Percentiles rank a stretch among this genome's conserved stretches.
These are phyloP conservation scores for Agapostemon virescens DNA, from an alignment of 2,888 invertebrate genomes.

Conservation along the genomic window DNA sequence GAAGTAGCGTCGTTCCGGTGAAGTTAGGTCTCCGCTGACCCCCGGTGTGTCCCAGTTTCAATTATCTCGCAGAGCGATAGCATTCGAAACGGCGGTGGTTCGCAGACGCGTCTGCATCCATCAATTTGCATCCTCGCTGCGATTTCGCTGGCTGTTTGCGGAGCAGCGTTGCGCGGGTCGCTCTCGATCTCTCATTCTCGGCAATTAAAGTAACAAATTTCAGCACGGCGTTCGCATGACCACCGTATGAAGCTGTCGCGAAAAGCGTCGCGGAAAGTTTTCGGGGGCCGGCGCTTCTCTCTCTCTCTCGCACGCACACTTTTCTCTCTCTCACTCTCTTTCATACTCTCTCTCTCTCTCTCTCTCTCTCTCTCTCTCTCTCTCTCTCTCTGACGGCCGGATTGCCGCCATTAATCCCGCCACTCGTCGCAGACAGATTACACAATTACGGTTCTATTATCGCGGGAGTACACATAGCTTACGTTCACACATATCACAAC, in stretches of 20 bases:
- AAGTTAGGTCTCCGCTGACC: not conserved
- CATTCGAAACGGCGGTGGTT: not conserved
- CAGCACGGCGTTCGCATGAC: not conserved
- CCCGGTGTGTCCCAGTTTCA: not conserved
- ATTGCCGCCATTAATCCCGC: slow-evolving; percentile 58
- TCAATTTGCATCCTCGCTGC: not conserved
- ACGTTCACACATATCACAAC: slow-evolving; percentile 62
- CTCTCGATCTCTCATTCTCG: slow-evolving; percentile 19
- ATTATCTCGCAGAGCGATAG: not conserved
- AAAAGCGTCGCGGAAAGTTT: slow-evolving; percentile 39
- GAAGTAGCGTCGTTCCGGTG: not conserved
- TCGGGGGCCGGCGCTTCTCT: slow-evolving; percentile 18
- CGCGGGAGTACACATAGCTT: slow-evolving; percentile 50
- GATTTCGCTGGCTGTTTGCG: not conserved
- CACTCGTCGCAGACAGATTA: slow-evolving; percentile 56
- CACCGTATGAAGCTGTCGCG: slow-evolving; percentile 43
- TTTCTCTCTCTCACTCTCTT: not conserved
- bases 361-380: not conserved
- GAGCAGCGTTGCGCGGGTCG: not conserved
- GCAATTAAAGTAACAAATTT: slow-evolving; percentile 41
- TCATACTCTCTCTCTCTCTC: not conserved
- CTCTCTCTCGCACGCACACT: too few species aligned
- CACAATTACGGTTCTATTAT: slow-evolving; percentile 57
- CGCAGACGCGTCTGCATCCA: not conserved
- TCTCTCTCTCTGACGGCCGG: slow-evolving; percentile 24